A percentile compares a stretch with the other conserved stretches of the same genome.
These are phyloP conservation scores for Myotis lucifugus DNA, from an alignment of 2,113 vertebrate species.

Conservation along the genomic window DNA sequence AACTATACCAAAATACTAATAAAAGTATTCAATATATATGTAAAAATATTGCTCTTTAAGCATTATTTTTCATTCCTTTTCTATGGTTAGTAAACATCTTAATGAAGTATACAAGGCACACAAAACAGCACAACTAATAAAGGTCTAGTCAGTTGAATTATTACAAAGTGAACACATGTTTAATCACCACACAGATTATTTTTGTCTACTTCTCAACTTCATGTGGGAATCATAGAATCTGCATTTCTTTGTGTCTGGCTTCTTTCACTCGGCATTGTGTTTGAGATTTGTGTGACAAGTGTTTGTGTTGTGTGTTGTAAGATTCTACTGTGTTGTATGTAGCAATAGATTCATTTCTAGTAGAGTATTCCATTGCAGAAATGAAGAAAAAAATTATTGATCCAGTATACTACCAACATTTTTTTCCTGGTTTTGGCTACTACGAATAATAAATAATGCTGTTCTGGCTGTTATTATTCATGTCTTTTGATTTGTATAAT, in stretches of 20 bases:
- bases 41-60: constrained; percentile 38
- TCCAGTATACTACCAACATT: neutral
- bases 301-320: neutral
- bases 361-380: neutral
- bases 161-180: neutral
- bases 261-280: neutral
- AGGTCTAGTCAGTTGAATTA: neutral
- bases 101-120: neutral
- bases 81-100: neutral
- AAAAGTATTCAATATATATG: neutral
- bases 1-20: constrained; percentile 18
- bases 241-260: neutral
- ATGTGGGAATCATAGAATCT: neutral
- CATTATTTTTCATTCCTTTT: neutral
- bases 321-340: neutral
- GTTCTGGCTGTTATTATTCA: neutral
- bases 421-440: neutral
- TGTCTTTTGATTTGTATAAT: neutral
- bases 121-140: neutral
- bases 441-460: neutral
- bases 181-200: neutral
- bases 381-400: neutral
- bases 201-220: neutral
- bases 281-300: neutral
- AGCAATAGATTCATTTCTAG: neutral